Conservation (phyloP, 2,888 invertebrate species). For the Yponomeuta cagnagella region DNA sequence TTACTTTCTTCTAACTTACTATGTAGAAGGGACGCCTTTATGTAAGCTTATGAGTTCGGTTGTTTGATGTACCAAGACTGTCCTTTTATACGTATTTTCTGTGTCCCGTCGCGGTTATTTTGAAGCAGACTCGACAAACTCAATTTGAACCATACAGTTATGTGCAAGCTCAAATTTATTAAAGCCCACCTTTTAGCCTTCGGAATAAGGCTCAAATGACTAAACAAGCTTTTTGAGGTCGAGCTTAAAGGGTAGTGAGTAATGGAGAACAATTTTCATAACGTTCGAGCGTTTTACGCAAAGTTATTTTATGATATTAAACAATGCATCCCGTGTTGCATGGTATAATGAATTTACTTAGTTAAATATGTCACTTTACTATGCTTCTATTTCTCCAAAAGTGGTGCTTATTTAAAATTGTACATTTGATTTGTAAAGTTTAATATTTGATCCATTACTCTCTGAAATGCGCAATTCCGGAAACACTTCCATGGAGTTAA, state of each 20-base stretch:
- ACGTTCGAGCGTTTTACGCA: not conserved
- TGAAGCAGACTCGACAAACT: not conserved
- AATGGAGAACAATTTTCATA: not conserved
- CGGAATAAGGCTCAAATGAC: not conserved
- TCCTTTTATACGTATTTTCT: not conserved
- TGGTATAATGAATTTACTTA: not conserved
- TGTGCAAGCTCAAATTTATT: not conserved
- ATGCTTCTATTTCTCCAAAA: too few relatives aligned
- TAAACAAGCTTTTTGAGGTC: not conserved
- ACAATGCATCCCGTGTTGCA: not conserved
- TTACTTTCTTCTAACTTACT: too few relatives aligned
- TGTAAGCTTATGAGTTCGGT: too few relatives aligned
- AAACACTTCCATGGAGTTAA: too few relatives aligned
- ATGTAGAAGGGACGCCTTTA: too few relatives aligned
- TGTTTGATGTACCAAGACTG: not conserved
- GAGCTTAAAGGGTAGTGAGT: not conserved
- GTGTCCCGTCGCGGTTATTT: not conserved
- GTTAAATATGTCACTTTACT: too few relatives aligned
- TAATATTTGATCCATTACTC: too few relatives aligned
- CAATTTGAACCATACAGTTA: not conserved
- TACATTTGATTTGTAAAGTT: too few relatives aligned
- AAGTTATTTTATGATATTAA: not conserved
- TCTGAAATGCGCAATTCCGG: too few relatives aligned
- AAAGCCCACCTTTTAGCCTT: not conserved
- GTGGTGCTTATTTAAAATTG: too few relatives aligned